Evolutionary conservation across 2,888 invertebrate species (phyloP), one percentile per base, ranked within the genome.

Genomic region (Strigamia maritima): DNA sequence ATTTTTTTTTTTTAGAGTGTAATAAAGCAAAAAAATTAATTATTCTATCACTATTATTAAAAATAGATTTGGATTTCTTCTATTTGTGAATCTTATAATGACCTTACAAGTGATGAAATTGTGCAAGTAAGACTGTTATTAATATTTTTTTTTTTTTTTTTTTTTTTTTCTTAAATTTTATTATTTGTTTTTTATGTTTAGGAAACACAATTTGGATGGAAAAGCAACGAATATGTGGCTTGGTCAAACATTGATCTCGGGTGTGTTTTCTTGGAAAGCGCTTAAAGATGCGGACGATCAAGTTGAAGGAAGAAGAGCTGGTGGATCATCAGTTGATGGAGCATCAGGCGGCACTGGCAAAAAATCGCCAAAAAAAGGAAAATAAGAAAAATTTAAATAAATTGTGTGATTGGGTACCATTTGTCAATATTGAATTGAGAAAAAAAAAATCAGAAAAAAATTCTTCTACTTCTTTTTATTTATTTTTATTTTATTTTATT

Each of bases 151-250:
- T 14, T 44, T 6, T 10, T 16, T 44, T 44, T 44, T 7, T 44
- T 44, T 44, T 3, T 6, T 16, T 1, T n/a, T 16, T 16, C n/a
- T 6, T 49, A n/a, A 44, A 2, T 16, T 44, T 44, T 44, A 14
- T 44, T 44, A 6, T 3, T 6, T 16, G 19, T n/a, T 16, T 16
- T 49, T 6, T 49, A n/a, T 6, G 7, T 49, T 49, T n/a, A 49
- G 49, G 49, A 49, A 49, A 49, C 49, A 49, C 49, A 49, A 49
- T n/a, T 49, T 49, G 49, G 49, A 49, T 49, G 49, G 49, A 49
- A 49, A 49, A 49, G 49, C 49, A 49, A 49, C 49, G 49, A 49
- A 49, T 49, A 49, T 49, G 49, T 49, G 49, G 49, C 49, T 49
- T 7, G 49, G 49, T 49, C 49, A 49, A 19, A 49, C 49, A 49